Base-by-base conservation (phyloP, 2,888 invertebrate genomes). In the Agrochola lychnidis region DNA sequence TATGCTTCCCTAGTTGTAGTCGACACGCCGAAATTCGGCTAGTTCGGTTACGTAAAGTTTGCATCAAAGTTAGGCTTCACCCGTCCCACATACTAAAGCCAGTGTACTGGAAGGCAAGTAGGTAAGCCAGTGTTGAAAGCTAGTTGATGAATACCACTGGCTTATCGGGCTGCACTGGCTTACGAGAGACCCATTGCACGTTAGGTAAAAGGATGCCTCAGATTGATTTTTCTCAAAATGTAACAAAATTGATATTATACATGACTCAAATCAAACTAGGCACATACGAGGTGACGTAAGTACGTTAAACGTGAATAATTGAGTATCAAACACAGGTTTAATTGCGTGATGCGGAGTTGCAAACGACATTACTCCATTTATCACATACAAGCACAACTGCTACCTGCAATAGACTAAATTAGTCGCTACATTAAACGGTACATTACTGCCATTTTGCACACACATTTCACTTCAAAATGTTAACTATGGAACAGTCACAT, bases 351-450 rank as follows among this genome's bases (percentile, higher is more conserved):
- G 63, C 30, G n/a, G 53, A 70, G 48, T 56, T 57, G 42, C 68
- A 74, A 82, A 81, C 48, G 45, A 63, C 63, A 74, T 80, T 80
- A 72, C 25, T 36, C 19, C 40, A 59, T 78, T 51, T 61, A 84
- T 73, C 51, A 73, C 61, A 66, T 36, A 71, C 45, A 40, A 42
- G 14, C 53, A 56, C 67, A 51, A 53, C 36, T 69, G 16, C 9
- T 48, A 59, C 67, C 45, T 68, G 67, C 30, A 63, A 56, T 53
- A 25, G 0, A 59, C 16, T 59, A 53, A 59, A 82, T 84, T 73
- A 70, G 40, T 63, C n/a, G 42, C 67, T 42, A 67, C 51, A 70
- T 63, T 80, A 40, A 67, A 63, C 56, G n/a, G 10, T 57, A 36
- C 12, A 64, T 14, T 63, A 19, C 30, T 59, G 51, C 10, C 36